These are phyloP conservation scores for rabbit (Oryctolagus cuniculus) DNA, from an alignment of 2,113 vertebrate genomes.

Conservation along the genomic window DNA sequence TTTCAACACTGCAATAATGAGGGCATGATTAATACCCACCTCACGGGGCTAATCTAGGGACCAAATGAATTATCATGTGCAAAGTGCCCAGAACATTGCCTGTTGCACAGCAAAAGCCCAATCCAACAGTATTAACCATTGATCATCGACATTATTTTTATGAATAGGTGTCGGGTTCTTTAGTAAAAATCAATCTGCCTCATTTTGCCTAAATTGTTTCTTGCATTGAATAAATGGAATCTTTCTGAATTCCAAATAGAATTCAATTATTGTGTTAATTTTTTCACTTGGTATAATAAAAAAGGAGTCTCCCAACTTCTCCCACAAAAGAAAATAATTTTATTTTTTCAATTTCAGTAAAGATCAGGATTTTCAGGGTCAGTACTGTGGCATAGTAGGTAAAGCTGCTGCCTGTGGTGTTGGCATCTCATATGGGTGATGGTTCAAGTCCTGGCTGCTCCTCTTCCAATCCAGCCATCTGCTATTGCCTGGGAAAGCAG, in stretches of 20 bases:
- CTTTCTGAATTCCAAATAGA: conserved; percentile 31
- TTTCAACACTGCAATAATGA: not conserved
- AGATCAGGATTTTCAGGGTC: not conserved
- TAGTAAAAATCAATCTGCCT: not conserved
- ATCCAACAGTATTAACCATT: not conserved
- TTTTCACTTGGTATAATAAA: not conserved
- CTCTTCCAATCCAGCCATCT: too few relatives aligned
- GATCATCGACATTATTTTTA: not conserved
- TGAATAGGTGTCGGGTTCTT: not conserved
- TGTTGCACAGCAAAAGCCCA: not conserved
- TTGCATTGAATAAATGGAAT: not conserved
- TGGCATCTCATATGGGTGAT: too few relatives aligned
- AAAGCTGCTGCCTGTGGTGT: too few relatives aligned
- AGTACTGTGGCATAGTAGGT: too few relatives aligned
- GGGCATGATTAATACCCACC: not conserved
- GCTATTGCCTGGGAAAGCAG: too few relatives aligned
- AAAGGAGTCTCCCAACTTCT: not conserved
- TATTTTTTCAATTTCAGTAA: not conserved
- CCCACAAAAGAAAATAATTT: not conserved
- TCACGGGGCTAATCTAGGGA: not conserved
- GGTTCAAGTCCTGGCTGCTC: too few relatives aligned
- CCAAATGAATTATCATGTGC: not conserved
- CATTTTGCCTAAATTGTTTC: conserved; percentile 11
- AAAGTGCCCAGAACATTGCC: not conserved
- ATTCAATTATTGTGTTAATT: not conserved